Conservation (phyloP, 2,797 vertebrate species). For the Poliocrania exsul region DNA sequence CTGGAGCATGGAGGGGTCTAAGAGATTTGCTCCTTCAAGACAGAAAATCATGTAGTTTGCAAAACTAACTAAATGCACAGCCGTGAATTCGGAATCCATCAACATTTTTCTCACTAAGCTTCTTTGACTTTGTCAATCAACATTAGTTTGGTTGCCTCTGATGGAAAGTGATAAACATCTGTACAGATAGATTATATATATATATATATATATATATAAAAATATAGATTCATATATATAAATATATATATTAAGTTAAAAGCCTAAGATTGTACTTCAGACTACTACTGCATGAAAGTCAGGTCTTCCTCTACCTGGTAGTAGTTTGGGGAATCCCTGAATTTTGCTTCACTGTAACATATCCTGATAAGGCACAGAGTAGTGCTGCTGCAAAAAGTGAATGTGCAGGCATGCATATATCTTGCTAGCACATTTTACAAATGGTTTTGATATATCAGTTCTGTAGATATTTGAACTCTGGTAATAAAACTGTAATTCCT, state of each 20-base stretch:
- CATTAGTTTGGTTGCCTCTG: background rate
- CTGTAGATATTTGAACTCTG: background rate
- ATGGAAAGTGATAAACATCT: background rate
- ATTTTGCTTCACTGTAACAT: background rate
- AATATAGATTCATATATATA: background rate
- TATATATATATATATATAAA: too few species aligned
- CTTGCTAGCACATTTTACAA: background rate
- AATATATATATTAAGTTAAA: background rate
- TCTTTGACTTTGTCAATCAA: background rate
- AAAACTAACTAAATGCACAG: background rate
- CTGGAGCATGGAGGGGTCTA: background rate
- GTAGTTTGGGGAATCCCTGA: background rate
- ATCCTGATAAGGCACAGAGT: background rate
- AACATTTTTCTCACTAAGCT: rapidly evolving
- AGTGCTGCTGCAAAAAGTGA: background rate
- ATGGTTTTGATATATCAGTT: background rate
- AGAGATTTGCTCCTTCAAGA: background rate
- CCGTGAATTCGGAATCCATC: background rate
- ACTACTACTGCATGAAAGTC: background rate
- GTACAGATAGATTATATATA: background rate
- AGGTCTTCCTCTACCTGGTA: background rate
- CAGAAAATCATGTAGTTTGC: background rate
- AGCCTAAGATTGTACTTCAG: background rate
- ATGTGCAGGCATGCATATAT: too few species aligned
- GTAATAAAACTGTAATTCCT: background rate